phyloP scores from a whole-genome alignment of 2,797 vertebrate genomes.

The Pangasius djambal region DNA sequence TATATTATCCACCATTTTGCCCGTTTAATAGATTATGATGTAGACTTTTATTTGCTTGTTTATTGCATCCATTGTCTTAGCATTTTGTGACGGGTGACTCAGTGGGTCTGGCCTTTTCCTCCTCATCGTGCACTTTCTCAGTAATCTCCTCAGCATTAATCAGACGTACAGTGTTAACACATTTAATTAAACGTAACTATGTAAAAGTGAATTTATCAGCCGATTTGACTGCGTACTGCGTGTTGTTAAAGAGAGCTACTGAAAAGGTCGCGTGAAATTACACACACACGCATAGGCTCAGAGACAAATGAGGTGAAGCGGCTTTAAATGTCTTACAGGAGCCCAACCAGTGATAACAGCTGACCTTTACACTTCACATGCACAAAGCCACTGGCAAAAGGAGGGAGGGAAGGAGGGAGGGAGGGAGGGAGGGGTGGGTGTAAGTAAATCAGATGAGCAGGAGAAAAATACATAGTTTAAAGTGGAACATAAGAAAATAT shows the following conservation, averaged over 20 bases:
- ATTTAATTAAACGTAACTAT: neutral
- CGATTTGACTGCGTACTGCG: constrained; percentile 13
- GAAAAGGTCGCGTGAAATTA: constrained; percentile 48
- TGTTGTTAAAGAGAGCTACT: constrained; percentile 30
- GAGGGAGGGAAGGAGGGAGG: neutral
- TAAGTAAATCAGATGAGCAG: neutral
- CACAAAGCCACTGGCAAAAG: constrained; percentile 5
- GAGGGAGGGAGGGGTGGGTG: neutral
- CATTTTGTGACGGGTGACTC: neutral
- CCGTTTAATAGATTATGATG: neutral
- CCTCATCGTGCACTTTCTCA: neutral
- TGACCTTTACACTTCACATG: constrained; percentile 39
- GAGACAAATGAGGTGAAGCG: constrained; percentile 45
- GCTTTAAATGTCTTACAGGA: constrained; percentile 41
- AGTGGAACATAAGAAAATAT: neutral
- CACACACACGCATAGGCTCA: constrained; percentile 7
- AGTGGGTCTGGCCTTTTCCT: neutral
- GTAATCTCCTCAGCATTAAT: constrained; percentile 4
- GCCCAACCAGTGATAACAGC: constrained; percentile 33
- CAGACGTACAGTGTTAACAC: neutral
- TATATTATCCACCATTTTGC: neutral
- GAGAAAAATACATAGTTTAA: neutral
- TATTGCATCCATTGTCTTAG: neutral
- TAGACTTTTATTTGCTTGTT: neutral
- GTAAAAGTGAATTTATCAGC: constrained; percentile 11